A percentile compares a stretch with the other conserved stretches of the same genome.
These are phyloP conservation scores for Geophilus truncorum DNA, from an alignment of 2,888 invertebrate genomes.

Conservation along the genomic window DNA sequence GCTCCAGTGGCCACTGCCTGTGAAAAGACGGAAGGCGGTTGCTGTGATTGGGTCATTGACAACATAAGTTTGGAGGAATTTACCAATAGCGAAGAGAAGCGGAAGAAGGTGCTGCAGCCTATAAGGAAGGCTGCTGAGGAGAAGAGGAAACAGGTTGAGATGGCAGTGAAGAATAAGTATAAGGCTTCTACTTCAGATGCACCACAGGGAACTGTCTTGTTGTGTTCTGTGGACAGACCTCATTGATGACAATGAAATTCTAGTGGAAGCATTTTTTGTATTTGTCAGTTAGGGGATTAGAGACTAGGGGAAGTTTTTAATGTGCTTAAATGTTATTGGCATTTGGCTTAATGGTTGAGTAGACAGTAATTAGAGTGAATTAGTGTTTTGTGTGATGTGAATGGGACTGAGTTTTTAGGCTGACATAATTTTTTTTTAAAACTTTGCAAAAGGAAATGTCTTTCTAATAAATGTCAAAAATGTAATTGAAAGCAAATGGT, in stretches of 20 bases:
- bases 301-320: not conserved
- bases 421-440: not conserved
- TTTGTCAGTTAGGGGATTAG: not conserved
- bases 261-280: not conserved
- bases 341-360: not conserved
- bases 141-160: not conserved
- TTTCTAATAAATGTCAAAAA: too few relatives aligned
- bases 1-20: not conserved
- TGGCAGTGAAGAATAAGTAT: not conserved
- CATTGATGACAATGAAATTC: not conserved
- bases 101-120: not conserved
- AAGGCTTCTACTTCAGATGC: not conserved
- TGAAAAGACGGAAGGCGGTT: not conserved
- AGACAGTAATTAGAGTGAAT: not conserved
- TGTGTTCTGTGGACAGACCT: not conserved
- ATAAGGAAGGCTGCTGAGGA: not conserved
- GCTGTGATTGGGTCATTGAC: not conserved
- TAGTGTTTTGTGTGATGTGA: not conserved
- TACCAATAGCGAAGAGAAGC: not conserved
- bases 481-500: too few relatives aligned
- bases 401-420: not conserved
- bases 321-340: not conserved
- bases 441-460: too few relatives aligned
- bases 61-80: not conserved
- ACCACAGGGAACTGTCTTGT: not conserved